Evolutionary conservation across 1,140 invertebrate species (phyloP), one percentile per base, ranked within the genome.

Genomic region (Subanguina moxae): DNA sequence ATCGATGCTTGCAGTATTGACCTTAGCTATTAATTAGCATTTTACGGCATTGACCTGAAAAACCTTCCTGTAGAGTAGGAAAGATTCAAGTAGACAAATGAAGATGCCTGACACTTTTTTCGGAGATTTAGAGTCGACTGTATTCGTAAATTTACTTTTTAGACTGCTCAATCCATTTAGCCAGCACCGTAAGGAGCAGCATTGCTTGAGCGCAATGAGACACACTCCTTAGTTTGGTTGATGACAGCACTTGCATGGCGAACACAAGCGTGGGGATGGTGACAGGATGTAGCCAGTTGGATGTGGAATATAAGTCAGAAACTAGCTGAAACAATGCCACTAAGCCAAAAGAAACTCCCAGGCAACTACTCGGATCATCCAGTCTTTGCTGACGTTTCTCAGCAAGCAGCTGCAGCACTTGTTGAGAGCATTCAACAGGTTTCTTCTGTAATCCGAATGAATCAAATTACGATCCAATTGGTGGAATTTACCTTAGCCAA

Each of bases 141-240:
- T n/a, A n/a, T n/a, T n/a, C n/a, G n/a, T n/a, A 38, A 38, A 3
- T n/a, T 28, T 25, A 61, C 58, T 21, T 61, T 3, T 61, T 61
- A 13, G 58, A 25, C 5, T 30, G 17, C 27, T 43, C 58, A 28
- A 25, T n/a, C 58, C 58, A 61, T 30, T 30, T 43, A 19, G 58
- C 19, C 28, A 61, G 3, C 28, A 43, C 28, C 1, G n/a, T 21
- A 3, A 19, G 3, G 13, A 61, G 21, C 28, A 30, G n/a, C 17
- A 61, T 19, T 19, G 28, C n/a, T 61, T 61, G 19, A 61, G 38
- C 3, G 13, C 28, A 30, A 19, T 30, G 19, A 3, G 13, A 8
- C 38, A 43, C 19, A 43, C 28, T 43, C 8, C 8, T 30, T 5
- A 61, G 3, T 43, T 43, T 30, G 58, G 19, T 28, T 3, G 28